Percentiles rank a stretch among this genome's conserved stretches.
Evolutionary conservation across 30 jellyfish, hydroid and myxozoan species (phyloP).

Genomic region (Catostylus mosaicus): DNA sequence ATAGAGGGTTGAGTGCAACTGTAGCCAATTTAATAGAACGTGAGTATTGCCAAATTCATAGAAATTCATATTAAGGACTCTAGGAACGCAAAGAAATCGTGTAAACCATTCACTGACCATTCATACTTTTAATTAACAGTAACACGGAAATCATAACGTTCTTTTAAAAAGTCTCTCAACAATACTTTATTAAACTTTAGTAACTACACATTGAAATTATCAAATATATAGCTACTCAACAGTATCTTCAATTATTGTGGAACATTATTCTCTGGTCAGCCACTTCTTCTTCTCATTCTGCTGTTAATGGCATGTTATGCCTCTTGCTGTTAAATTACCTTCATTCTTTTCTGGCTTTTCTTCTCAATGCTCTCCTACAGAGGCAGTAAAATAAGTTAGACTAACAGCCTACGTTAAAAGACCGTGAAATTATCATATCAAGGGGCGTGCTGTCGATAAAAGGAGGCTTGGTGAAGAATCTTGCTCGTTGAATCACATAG

Average conservation of each 20-base stretch:
- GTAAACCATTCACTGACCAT: background rate
- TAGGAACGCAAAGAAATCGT: background rate
- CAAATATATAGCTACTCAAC: background rate
- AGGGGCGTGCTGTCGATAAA: background rate
- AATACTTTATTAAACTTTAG: background rate
- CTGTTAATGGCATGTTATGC: background rate
- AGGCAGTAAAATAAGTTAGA: background rate
- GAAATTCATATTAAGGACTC: background rate
- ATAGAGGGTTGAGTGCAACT: no score
- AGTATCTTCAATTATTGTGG: background rate
- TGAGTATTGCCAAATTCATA: no score
- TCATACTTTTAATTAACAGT: background rate
- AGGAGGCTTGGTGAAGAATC: background rate
- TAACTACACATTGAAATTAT: background rate
- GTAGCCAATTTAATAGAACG: no score
- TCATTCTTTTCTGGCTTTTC: slow-evolving; percentile 34
- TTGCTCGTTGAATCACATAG: background rate
- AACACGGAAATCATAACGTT: background rate
- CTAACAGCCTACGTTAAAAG: background rate
- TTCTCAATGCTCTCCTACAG: slow-evolving; percentile 18
- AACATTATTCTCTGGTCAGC: background rate
- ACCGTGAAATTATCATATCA: background rate
- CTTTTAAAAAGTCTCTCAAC: background rate
- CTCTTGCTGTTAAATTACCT: background rate
- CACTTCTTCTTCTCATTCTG: background rate